Evolutionary conservation across 2,113 vertebrate genomes (phyloP).

Genomic region (Rhinolophus ferrumequinum): DNA sequence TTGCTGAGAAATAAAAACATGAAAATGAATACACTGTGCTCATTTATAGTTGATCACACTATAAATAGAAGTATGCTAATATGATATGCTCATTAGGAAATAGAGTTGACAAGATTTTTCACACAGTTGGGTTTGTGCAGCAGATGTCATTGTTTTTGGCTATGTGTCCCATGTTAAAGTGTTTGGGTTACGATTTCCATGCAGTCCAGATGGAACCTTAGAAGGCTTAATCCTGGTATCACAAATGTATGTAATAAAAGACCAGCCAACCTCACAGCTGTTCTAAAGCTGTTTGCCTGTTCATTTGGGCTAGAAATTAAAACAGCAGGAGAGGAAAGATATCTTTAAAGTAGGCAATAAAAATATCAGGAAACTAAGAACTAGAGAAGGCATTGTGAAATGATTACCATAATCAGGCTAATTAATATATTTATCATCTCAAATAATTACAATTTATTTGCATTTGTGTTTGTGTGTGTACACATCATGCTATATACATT

Average conservation of each 20-base stretch:
- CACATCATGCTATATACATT: neutral
- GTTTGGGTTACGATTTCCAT: conserved; percentile 41
- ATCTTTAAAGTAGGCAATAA: conserved; percentile 36
- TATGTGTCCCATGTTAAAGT: neutral
- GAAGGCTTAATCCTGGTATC: conserved; percentile 36
- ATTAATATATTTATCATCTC: neutral
- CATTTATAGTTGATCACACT: neutral
- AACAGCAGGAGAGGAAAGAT: neutral
- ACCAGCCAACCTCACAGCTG: conserved; percentile 27
- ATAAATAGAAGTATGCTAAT: neutral
- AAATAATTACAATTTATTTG: neutral
- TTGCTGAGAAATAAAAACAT: conserved; percentile 20
- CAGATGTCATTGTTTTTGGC: neutral
- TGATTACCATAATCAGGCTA: neutral
- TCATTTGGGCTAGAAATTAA: conserved; percentile 53
- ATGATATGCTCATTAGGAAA: neutral
- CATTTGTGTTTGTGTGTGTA: neutral
- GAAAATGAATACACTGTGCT: neutral
- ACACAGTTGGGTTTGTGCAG: neutral
- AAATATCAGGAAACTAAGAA: conserved; percentile 33
- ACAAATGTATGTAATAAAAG: conserved; percentile 25
- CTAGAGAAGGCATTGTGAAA: neutral
- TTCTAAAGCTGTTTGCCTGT: conserved; percentile 54
- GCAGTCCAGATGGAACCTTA: conserved; percentile 19
- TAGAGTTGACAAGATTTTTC: neutral